These are phyloP conservation scores for Monopterus albus DNA, from an alignment of 2,113 vertebrate genomes.

Conservation along the genomic window DNA sequence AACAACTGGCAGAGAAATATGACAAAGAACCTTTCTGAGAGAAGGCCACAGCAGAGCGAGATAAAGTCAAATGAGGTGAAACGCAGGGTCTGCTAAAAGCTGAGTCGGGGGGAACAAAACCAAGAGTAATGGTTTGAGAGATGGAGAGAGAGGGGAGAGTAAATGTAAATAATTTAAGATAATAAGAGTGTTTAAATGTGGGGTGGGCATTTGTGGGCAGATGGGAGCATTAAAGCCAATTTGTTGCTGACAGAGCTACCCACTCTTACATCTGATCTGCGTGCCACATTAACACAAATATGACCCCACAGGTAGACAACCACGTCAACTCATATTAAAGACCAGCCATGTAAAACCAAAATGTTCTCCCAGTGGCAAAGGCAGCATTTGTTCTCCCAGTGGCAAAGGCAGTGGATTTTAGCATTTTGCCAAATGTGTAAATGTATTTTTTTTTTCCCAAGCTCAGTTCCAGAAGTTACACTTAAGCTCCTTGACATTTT, in stretches of 20 bases:
- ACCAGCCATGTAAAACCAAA: conserved; percentile 36
- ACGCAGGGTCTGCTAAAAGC: neutral
- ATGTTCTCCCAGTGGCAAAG: neutral
- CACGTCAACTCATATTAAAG: conserved; percentile 48
- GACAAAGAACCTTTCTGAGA: conserved; percentile 35
- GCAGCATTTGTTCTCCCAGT: conserved; percentile 1
- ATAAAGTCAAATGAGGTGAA: neutral
- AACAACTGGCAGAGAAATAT: conserved; percentile 18
- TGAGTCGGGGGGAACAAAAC: conserved; percentile 12
- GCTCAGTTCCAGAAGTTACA: neutral
- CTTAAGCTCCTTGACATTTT: neutral
- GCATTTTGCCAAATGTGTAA: neutral
- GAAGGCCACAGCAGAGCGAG: neutral
- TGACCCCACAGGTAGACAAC: conserved; percentile 27
- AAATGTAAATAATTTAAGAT: conserved; percentile 50
- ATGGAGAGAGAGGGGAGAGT: neutral
- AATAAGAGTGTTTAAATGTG: conserved; percentile 27
- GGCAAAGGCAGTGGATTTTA: neutral
- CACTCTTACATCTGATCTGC: conserved; percentile 28
- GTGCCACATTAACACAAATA: conserved; percentile 38
- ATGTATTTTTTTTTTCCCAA: neutral
- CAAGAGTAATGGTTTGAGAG: conserved; percentile 11
- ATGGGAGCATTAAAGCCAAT: conserved; percentile 50
- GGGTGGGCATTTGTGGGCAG: conserved; percentile 20
- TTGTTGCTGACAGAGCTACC: conserved; percentile 29